Conservation (phyloP, 2,888 invertebrate species). For the Eumacrocentrus americanus region DNA sequence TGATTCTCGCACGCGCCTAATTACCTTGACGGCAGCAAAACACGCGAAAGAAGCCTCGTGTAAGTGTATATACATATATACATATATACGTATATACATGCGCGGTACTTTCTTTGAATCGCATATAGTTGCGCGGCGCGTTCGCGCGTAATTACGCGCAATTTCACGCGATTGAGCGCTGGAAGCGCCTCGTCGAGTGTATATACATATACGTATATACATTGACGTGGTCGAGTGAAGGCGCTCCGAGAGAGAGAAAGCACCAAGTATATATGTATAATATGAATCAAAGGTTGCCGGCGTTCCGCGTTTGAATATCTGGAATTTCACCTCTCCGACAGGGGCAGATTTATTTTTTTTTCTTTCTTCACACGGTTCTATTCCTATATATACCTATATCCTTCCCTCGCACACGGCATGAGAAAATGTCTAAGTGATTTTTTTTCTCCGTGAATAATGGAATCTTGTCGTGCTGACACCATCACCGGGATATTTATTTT, state of each 20-base stretch:
- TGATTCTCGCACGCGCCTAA: constrained; percentile 9
- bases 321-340: background rate
- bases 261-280: no score
- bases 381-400: background rate
- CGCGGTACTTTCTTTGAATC: constrained; percentile 49
- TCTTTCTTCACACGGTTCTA: background rate
- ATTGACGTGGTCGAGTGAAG: no score
- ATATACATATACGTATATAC: no score
- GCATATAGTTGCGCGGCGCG: constrained; percentile 41
- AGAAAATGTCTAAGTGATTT: background rate
- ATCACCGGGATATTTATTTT: no score
- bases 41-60: background rate
- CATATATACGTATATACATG: background rate
- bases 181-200: constrained; percentile 37
- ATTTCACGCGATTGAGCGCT: constrained; percentile 49
- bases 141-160: constrained; percentile 48
- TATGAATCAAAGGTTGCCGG: constrained; percentile 6
- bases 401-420: background rate
- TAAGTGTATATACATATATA: background rate
- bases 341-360: background rate
- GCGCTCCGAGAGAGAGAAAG: background rate
- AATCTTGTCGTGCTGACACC: no score
- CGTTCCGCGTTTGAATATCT: constrained; percentile 1
- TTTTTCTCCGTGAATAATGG: no score
- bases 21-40: constrained; percentile 11